Evolutionary conservation across 2,888 invertebrate genomes (phyloP).

Genomic region (Agrilus mali): DNA sequence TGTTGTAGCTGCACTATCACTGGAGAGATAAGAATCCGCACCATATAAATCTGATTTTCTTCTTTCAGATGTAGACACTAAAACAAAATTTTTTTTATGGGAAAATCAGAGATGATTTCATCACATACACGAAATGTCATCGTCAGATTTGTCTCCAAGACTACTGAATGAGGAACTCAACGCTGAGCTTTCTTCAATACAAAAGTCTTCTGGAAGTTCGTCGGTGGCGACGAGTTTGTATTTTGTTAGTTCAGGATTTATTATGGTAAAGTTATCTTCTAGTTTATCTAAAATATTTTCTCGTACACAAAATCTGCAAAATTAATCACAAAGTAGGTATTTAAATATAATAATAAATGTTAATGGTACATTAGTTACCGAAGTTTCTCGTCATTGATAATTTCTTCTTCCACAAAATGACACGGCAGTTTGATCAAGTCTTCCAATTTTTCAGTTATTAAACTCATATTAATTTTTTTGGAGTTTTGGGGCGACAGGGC

Average conservation of each 20-base stretch:
- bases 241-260: not conserved
- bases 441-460: slow-evolving; percentile 10
- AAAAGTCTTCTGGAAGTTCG: slow-evolving; percentile 6
- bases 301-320: slow-evolving; percentile 8
- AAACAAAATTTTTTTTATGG: no score
- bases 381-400: not conserved
- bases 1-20: no score
- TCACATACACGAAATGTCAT: no score
- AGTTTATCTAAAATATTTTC: slow-evolving; percentile 8
- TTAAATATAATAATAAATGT: no score
- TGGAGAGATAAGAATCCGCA: no score
- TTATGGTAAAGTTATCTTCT: slow-evolving; percentile 6
- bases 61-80: no score
- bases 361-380: slow-evolving; percentile 2
- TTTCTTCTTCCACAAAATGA: slow-evolving; percentile 5
- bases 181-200: not conserved
- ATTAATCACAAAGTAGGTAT: not conserved
- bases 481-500: slow-evolving; percentile 2
- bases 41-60: no score
- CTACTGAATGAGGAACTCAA: no score
- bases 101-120: no score
- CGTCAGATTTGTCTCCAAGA: no score
- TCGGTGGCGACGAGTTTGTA: slow-evolving; percentile 4
- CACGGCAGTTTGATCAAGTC: slow-evolving; percentile 8
- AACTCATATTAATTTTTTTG: slow-evolving; percentile 10